These are phyloP conservation scores for Galerucella pusilla DNA, from an alignment of 2,888 invertebrate genomes.

Conservation along the genomic window DNA sequence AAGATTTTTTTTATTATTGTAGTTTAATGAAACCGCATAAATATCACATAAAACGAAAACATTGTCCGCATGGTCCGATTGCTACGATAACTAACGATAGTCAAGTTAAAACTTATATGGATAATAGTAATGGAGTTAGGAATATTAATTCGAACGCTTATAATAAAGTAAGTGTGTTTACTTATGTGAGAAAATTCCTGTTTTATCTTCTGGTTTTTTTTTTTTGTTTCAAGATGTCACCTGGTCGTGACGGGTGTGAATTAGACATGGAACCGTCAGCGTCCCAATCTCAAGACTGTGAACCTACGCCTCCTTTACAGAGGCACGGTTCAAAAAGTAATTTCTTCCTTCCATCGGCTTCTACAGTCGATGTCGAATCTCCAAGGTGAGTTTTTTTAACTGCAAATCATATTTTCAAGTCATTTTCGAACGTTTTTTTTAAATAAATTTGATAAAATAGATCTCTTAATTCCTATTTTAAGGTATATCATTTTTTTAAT, in stretches of 20 bases:
- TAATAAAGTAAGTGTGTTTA: slow-evolving; percentile 83
- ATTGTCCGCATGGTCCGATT: slow-evolving; percentile 66
- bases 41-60: slow-evolving; percentile 73
- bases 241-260: slow-evolving; percentile 84
- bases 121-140: slow-evolving; percentile 86
- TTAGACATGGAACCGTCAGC: slow-evolving; percentile 90
- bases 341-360: slow-evolving; percentile 81
- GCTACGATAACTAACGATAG: slow-evolving; percentile 73
- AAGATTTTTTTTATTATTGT: slow-evolving; percentile 36
- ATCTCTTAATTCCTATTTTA: too few species aligned
- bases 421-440: too few species aligned
- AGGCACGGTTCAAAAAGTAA: slow-evolving; percentile 88
- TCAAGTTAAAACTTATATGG: slow-evolving; percentile 96
- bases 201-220: slow-evolving; percentile 41
- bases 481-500: too few species aligned
- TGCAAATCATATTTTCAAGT: too few species aligned
- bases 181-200: not conserved
- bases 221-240: slow-evolving; percentile 74
- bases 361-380: slow-evolving; percentile 65
- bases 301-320: slow-evolving; percentile 88
- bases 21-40: slow-evolving; percentile 77
- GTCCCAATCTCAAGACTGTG: slow-evolving; percentile 92
- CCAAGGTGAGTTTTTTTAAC: slow-evolving; percentile 57
- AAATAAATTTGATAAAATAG: too few species aligned
- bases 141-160: slow-evolving; percentile 87